phyloP scores from a whole-genome alignment of 2,797 vertebrate species.

The Argyrosomus regius region DNA sequence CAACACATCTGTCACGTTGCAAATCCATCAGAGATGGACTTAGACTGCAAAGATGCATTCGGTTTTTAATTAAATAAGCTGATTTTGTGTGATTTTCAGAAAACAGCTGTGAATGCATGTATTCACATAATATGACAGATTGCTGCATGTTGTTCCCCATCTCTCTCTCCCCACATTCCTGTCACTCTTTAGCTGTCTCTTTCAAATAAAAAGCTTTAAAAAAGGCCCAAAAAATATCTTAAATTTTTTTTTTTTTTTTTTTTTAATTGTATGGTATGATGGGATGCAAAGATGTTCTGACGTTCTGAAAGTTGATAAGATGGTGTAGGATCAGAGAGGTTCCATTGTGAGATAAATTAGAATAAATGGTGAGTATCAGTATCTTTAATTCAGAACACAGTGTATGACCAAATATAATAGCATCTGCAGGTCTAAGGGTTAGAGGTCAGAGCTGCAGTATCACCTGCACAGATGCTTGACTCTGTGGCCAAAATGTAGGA shows the following conservation, averaged over 20 bases:
- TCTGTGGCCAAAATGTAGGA: constrained; percentile 15
- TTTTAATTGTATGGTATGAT: background rate
- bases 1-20: background rate
- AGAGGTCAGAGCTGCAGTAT: background rate
- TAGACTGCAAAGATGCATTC: background rate
- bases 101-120: background rate
- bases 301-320: background rate
- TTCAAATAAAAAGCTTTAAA: no score
- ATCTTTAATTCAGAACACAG: constrained; percentile 1
- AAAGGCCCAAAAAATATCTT: no score
- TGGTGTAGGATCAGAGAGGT: background rate
- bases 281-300: background rate
- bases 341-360: background rate
- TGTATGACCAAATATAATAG: background rate
- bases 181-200: no score
- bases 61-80: background rate
- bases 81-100: background rate
- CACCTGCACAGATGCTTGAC: background rate
- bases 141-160: no score
- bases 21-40: background rate
- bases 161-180: no score
- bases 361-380: no score
- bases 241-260: no score
- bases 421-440: background rate
- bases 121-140: background rate